Evolutionary conservation across 2,797 vertebrate species (phyloP).

Genomic region (Chelon labrosus): DNA sequence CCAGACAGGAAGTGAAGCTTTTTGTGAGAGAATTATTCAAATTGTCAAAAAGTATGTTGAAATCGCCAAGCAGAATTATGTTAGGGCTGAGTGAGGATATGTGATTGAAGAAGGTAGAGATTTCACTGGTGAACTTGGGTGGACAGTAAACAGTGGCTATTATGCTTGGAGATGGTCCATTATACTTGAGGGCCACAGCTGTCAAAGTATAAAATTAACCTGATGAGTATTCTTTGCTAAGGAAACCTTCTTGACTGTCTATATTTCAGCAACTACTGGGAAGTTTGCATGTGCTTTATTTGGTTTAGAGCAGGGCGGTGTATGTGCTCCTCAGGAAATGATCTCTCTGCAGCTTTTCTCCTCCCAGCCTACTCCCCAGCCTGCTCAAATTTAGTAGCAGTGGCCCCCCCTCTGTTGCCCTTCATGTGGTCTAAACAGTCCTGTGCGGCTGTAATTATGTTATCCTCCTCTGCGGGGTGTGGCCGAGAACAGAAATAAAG

Average conservation of each 20-base stretch:
- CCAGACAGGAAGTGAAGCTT: too few species aligned
- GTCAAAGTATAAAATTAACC: background rate
- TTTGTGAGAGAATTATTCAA: too few species aligned
- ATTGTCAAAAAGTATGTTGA: too few species aligned
- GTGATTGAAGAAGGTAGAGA: too few species aligned
- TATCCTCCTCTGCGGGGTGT: constrained; percentile 76
- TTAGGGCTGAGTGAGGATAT: too few species aligned
- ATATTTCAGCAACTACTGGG: background rate
- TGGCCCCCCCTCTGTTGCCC: constrained; percentile 29
- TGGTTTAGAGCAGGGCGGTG: constrained; percentile 12
- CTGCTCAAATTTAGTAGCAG: constrained; percentile 70
- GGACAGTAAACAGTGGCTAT: too few species aligned
- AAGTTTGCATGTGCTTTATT: constrained; percentile 16
- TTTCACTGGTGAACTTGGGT: too few species aligned
- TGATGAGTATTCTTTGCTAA: background rate
- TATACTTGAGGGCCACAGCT: too few species aligned
- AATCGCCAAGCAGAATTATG: too few species aligned
- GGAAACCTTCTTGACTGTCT: background rate
- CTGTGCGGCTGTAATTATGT: constrained; percentile 79
- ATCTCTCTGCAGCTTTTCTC: constrained; percentile 39
- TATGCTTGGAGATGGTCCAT: too few species aligned
- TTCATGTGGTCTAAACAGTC: constrained; percentile 80
- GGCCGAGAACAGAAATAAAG: constrained; percentile 80
- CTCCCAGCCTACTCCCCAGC: constrained; percentile 55
- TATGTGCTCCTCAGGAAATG: constrained; percentile 39